phyloP scores from a whole-genome alignment of 1,140 invertebrate species.

The Drosophila ficusphila region DNA sequence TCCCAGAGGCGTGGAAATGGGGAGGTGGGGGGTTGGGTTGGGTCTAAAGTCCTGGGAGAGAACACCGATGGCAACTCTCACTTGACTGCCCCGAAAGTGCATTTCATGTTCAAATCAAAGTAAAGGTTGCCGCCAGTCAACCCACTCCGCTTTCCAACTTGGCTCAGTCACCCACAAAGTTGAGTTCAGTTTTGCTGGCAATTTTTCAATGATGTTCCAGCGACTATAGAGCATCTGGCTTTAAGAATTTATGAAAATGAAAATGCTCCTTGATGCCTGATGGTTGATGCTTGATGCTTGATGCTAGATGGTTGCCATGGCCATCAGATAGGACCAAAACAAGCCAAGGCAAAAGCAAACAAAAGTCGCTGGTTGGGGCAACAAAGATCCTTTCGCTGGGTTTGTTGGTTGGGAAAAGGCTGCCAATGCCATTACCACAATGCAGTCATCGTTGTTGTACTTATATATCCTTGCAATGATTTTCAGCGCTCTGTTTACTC shows the following conservation, averaged over 20 bases:
- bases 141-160: neutral
- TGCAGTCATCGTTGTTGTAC: slow-evolving; percentile 48
- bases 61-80: slow-evolving; percentile 50
- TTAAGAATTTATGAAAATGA: slow-evolving; percentile 51
- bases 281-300: too few species aligned
- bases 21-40: too few species aligned
- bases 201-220: slow-evolving; percentile 39
- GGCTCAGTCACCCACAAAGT: slow-evolving; percentile 17
- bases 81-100: slow-evolving; percentile 51
- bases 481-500: slow-evolving; percentile 38
- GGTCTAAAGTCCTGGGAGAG: slow-evolving; percentile 24
- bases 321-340: slow-evolving; percentile 31
- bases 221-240: slow-evolving; percentile 23
- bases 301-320: slow-evolving; percentile 50
- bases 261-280: too few species aligned
- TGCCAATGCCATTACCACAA: slow-evolving; percentile 52
- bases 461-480: slow-evolving; percentile 51
- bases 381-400: slow-evolving; percentile 22
- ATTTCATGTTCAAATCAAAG: slow-evolving; percentile 54
- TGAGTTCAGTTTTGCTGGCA: slow-evolving; percentile 33
- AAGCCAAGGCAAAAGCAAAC: slow-evolving; percentile 24
- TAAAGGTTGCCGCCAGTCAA: slow-evolving; percentile 42
- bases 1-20: neutral
- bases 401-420: slow-evolving; percentile 19
- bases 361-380: slow-evolving; percentile 20